These are phyloP conservation scores for Cetoscarus ocellatus DNA, from an alignment of 2,797 vertebrate species.

Conservation along the genomic window DNA sequence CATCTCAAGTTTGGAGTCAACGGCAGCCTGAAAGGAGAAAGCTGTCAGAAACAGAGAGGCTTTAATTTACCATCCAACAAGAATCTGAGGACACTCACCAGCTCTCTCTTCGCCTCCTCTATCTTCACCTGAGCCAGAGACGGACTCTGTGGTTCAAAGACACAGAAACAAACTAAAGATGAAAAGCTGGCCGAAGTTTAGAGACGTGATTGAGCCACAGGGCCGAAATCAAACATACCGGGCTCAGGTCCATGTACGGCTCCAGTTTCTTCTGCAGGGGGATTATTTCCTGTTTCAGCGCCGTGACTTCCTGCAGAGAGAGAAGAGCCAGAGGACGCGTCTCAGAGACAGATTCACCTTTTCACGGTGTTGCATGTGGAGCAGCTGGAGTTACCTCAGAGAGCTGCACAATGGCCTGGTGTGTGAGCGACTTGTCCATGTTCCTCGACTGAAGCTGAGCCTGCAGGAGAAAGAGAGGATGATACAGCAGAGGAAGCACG, in stretches of 20 bases:
- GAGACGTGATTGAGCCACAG: no score
- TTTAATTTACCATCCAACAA: background rate
- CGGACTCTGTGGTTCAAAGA: conserved; percentile 87
- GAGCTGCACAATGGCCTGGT: conserved; percentile 83
- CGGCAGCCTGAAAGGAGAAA: conserved; percentile 73
- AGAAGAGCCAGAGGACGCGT: conserved; percentile 24
- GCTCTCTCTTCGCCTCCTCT: conserved; percentile 89
- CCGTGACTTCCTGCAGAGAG: conserved; percentile 83
- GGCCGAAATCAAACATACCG: conserved; percentile 81
- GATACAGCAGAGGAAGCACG: background rate
- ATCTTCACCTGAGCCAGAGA: conserved; percentile 88
- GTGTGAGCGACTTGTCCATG: conserved; percentile 86
- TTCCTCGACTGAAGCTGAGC: conserved; percentile 78
- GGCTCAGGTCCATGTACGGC: conserved; percentile 88
- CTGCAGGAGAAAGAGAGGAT: conserved; percentile 71
- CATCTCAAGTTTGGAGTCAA: conserved; percentile 85
- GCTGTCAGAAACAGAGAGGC: background rate
- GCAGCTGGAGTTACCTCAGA: conserved; percentile 82
- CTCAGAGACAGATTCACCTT: conserved; percentile 29
- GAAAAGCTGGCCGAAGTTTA: no score
- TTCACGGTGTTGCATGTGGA: background rate
- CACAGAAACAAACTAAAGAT: background rate
- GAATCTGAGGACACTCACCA: conserved; percentile 83
- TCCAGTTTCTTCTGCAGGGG: conserved; percentile 86
- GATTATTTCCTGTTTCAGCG: conserved; percentile 75